Evolutionary conservation across 2,888 invertebrate genomes (phyloP), one percentile per base, ranked within the genome.

Genomic region (Drosophila recens): DNA sequence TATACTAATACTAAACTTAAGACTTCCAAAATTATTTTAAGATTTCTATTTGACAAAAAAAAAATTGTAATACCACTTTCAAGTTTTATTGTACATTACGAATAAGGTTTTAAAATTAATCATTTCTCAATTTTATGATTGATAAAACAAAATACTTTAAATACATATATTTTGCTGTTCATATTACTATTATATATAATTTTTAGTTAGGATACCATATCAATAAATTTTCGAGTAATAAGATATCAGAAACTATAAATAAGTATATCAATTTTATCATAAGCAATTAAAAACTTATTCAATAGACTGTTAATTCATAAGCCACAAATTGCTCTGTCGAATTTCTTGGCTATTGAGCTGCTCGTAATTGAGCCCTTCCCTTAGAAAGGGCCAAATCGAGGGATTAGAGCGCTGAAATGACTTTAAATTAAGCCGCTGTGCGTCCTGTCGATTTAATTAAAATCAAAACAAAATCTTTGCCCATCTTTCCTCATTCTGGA

Each of bases 401-500:
- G 69, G 88, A 89, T 84, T 87, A 82, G 68, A 56, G 13, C 57
- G 45, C 54, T 13, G 49, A 75, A 87, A 87, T 81, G 90, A 87
- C 88, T 84, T 84, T 82, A 89, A 84, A 84, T 85, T 67, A 85
- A 87, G 82, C 71, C 64, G 80, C 65, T 82, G 86, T 72, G 82
- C 82, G 86, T 74, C 68, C 86, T 74, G 90, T 82, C 89, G 73
- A 79, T 90, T 88, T 90, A 88, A 88, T 88, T 88, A 90, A 88
- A 88, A 90, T 90, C 89, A 88, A 88, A 90, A 80, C 76, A 53
- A 88, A 90, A 78, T 87, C 88, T 82, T 82, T 81, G 68, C 69
- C 76, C 58, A 42, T 67, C 62, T 43, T 43, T 54, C 15, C 30
- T 15, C 33, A 49, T 40, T 15, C 13, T 17, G 48, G 30, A 48